Base-by-base conservation (phyloP, 2,888 invertebrate genomes). In the Ennomos erosarius region DNA sequence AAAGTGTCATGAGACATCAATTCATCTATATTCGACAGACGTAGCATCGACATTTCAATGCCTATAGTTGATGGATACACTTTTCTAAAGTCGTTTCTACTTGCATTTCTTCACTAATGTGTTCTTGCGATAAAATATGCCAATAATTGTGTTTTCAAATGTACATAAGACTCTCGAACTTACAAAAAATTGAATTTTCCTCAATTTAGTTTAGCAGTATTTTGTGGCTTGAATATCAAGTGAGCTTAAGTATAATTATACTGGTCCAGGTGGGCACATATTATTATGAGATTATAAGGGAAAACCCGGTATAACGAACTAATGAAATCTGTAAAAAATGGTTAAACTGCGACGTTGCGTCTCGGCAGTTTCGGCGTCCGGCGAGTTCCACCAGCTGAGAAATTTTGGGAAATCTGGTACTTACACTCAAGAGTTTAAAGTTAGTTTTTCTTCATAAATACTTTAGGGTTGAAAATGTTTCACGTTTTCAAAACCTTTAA, bases 271-370 rank as follows among this genome's bases (percentile, higher is more conserved):
- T 76, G 71, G 64, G 67, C 69, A 67, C 68, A 74, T 76, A 78
- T 81, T 76, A 78, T 81, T 78, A 81, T 70, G 65, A 75, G 74
- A 76, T 81, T 77, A 78, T 73, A 71, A 70, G 66, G 65, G 55
- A 62, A 65, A 68, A 68, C 55, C 62, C 56, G 58, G 65, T 78
- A 44, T 65, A 76, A 79, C 80, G 73, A 81, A 79, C 72, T 72
- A 76, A 79, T 80, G 73, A 81, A 79, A 72, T 72, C 65, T 26
- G 57, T 55, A 42, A 65, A 71, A 67, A 74, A 65, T 69, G 61
- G 59, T 61, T 70, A 63, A 1, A 44, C 59, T 16, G 48, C 39
- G 48, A 58, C 48, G 48, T 48, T 16, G 10, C 50, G 10, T 33
- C 26, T 26, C 12, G 10, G 38, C 46, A 35, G 13, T 33, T 38